Base-by-base conservation (phyloP, 2,888 invertebrate genomes). In the Lepetodrilus schrolli region DNA sequence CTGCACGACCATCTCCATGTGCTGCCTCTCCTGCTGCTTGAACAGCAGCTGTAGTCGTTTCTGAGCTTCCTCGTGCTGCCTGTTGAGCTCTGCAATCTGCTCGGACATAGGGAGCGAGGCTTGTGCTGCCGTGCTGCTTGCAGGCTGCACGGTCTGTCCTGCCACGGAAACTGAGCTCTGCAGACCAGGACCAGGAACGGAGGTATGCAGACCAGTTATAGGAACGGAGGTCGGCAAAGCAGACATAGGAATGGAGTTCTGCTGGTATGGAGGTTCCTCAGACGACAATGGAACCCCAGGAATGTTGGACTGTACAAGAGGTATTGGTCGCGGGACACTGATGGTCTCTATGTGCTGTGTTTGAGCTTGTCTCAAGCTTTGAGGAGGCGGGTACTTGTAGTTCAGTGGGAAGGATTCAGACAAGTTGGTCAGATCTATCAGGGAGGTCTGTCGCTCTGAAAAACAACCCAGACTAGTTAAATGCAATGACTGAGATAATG, bases 21-120 rank as follows among this genome's bases (percentile, higher is more conserved):
- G 74, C 50, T 75, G 77, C 23, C 47, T 43, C 65, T 74, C 77
- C 70, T 84, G 84, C 48, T 80, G 80, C n/a, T 76, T 73, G 76
- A 86, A 81, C 47, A 88, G 66, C 5, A 74, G 70, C 66, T 83
- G 77, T 4, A 86, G 72, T 20, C 86, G 74, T 38, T 75, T 82
- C 76, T 86, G 86, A n/a, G 88, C 88, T 51, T 87, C 87, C 26
- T 83, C 86, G 68, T 88, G 87, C 68, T 88, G 87, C 51, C 83
- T 80, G 75, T 86, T 87, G 5, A 88, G 77, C 34, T 84, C 86
- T 5, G 86, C 87, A 72, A 88, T 86, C 75, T 88, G 87, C 20
- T 78, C 73, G 20, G 83, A 79, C 72, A 87, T 82, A 48, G 70
- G 49, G 70, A 70, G 36, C 43, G 30, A 30, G 34, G 7, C 50